These are phyloP conservation scores for Drosophila ironensis DNA, from an alignment of 1,140 invertebrate species.

Conservation along the genomic window DNA sequence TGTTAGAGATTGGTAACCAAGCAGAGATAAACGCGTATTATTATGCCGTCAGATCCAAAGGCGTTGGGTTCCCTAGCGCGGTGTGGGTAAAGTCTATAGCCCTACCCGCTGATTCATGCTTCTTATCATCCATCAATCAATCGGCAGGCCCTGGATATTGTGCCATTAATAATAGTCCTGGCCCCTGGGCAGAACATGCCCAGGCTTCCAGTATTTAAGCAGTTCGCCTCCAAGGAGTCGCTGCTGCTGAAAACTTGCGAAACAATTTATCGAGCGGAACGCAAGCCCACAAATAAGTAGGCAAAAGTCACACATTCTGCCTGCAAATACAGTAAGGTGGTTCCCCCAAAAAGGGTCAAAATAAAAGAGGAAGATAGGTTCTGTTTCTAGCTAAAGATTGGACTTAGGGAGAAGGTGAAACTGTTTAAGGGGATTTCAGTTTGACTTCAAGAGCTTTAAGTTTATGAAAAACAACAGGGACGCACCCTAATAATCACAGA, in stretches of 20 bases:
- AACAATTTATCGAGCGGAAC: conserved; percentile 62
- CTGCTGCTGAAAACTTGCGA: conserved; percentile 29
- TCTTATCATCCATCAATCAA: conserved; percentile 76
- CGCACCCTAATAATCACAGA: conserved; percentile 11
- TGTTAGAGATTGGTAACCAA: conserved; percentile 70
- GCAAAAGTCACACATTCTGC: conserved; percentile 10
- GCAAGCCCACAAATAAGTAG: conserved; percentile 27
- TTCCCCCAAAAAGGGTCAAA: neutral
- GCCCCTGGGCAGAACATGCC: conserved; percentile 28
- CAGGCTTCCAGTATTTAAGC: conserved; percentile 23
- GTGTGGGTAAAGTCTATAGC: neutral
- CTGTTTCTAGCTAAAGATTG: too few species aligned
- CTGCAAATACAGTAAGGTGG: conserved; percentile 8
- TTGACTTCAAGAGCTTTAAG: too few species aligned
- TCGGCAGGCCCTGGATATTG: conserved; percentile 46
- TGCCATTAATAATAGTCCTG: conserved; percentile 60
- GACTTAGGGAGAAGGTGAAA: too few species aligned
- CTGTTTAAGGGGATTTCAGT: too few species aligned
- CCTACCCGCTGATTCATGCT: conserved; percentile 41
- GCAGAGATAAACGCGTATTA: conserved; percentile 76
- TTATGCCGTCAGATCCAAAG: conserved; percentile 57
- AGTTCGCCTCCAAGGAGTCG: neutral
- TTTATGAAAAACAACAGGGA: neutral
- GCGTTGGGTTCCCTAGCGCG: neutral
- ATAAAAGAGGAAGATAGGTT: too few species aligned